Evolutionary conservation across 2,797 vertebrate genomes (phyloP).

Genomic region (Lindbergichthys nudifrons): DNA sequence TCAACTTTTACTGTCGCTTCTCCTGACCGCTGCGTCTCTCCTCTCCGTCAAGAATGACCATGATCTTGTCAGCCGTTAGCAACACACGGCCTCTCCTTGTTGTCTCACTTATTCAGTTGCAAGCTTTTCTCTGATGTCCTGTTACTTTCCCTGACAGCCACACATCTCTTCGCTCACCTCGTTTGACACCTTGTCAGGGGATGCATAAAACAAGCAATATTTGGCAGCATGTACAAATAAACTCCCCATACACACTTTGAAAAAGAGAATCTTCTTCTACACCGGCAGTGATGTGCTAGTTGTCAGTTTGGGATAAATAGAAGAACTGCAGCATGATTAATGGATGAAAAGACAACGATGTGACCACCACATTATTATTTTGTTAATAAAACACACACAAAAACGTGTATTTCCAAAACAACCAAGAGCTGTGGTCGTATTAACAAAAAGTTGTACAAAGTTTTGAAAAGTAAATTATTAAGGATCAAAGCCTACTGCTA

Average conservation of each 20-base stretch:
- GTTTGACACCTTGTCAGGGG: neutral
- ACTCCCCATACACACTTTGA: neutral
- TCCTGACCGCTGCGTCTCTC: conserved; percentile 25
- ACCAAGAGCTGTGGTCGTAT: neutral
- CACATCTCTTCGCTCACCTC: neutral
- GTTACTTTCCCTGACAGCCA: neutral
- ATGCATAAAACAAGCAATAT: neutral
- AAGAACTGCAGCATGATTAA: conserved; percentile 7
- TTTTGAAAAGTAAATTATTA: no score
- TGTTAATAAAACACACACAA: neutral
- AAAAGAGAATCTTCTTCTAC: neutral
- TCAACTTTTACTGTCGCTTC: conserved; percentile 30
- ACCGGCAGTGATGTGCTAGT: neutral
- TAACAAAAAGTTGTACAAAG: neutral
- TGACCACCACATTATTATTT: neutral
- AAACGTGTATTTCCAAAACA: neutral
- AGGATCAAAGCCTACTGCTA: conserved; percentile 11
- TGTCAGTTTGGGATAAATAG: conserved; percentile 1
- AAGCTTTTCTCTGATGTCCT: neutral
- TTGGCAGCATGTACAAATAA: neutral
- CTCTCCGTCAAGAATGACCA: conserved; percentile 26
- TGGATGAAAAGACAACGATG: neutral
- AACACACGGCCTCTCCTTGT: conserved; percentile 21
- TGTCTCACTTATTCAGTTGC: conserved; percentile 21
- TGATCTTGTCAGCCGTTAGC: conserved; percentile 24